Evolutionary conservation across 2,888 invertebrate species (phyloP), one percentile per base, ranked within the genome.

Genomic region (Drosophila testacea): DNA sequence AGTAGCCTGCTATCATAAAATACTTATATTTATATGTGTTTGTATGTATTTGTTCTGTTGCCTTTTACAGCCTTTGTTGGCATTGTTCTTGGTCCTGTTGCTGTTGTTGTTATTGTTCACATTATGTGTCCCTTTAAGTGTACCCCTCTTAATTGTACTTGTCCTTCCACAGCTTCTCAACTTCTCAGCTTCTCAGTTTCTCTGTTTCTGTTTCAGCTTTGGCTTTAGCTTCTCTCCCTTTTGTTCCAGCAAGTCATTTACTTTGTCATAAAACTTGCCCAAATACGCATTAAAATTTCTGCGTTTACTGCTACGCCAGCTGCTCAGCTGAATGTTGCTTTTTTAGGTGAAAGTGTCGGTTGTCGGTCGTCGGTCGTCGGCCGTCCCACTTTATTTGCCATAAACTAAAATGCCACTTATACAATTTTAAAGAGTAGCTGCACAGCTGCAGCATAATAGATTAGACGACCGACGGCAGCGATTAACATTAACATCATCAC

Each of bases 251-350:
- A 67, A 67, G 70, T 77, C 81, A 81, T 79, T 79, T 81, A 70
- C 70, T 79, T 81, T 65, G 77, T 51, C 73, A 77, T 79, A 79
- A 79, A 79, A 77, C 73, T 81, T 79, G 66, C 68, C 80, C 74
- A 69, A 76, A 78, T 76, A 76, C 69, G 69, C 74, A 76, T 76
- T 76, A 76, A 78, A 76, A 73, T 78, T 73, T 76, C 60, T 61
- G 68, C 80, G 77, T 80, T 77, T 76, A 76, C 80, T 64, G 61
- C 61, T 50, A 38, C 30, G 79, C 79, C 76, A 78, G 76, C 76
- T 76, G 79, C 61, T 66, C 54, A 28, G 55, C 36, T 55, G 22
- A 55, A 41, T 39, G 38, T 7, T 34, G 44, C 38, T 28, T 52
- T 36, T 38, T 52, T 22, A 2, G 52, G 10, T 28, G 10, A 4